Evolutionary conservation across 2,888 invertebrate species (phyloP), one percentile per base, ranked within the genome.

Genomic region (Phytoseiulus persimilis): DNA sequence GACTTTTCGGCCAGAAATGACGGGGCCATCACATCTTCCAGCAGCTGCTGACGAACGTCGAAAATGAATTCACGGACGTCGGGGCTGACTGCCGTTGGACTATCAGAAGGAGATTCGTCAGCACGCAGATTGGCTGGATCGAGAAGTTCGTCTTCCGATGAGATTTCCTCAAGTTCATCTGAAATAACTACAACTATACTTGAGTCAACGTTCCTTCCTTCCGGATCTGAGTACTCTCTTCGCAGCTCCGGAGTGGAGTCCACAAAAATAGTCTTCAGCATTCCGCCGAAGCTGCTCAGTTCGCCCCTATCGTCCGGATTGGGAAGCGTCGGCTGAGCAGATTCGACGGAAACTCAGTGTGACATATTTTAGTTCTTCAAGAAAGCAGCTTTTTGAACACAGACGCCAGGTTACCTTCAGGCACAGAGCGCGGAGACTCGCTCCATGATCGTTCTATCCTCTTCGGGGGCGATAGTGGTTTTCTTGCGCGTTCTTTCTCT

Each of bases 81-180:
- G 14, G 32, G 87, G 39, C 87, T 87, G 0, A 45, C 39, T 23
- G 39, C 87, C 14, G 32, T 31, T n/a, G 39, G 39, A n/a, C 87
- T 87, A 1, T 33, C 87, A 33, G n/a, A 39, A 0, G 87, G 87
- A 1, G 87, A 87, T n/a, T 87, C 87, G 6, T 87, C 87, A 9
- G 45, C 33, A 0, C n/a, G 32, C 32, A 45, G 28, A n/a, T 33
- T 32, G n/a, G 87, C 31, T 23, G 87, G 87, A n/a, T 87, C 87
- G 14, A 87, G 31, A 18, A 45, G 87, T 31, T 87, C 87, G 45
- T 87, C 87, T 28, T 87, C 87, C 87, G 87, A 87, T 1, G 87
- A 87, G 87, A 87, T 87, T n/a, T 87, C 87, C 33, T 87, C 87
- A 1, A 87, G 39, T 11, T 87, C 87, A 23, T 87, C 87, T n/a